Conservation (phyloP, 2,113 vertebrate species). For the Amia ocellicauda region DNA sequence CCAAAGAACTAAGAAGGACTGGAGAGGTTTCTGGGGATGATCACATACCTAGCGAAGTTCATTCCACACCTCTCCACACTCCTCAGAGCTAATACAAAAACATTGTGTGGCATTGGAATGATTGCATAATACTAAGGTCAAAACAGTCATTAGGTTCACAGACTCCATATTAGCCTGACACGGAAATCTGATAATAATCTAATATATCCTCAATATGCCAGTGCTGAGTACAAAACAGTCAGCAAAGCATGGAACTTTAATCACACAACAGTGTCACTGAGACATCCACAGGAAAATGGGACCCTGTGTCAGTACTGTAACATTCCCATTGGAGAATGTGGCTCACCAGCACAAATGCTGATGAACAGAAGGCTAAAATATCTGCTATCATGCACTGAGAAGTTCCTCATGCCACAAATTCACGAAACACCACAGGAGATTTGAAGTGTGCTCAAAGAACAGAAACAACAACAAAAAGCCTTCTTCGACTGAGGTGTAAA, state of each 20-base stretch:
- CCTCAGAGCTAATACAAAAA: not conserved
- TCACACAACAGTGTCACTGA: too few relatives aligned
- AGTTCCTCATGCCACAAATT: not conserved
- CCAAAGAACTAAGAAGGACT: not conserved
- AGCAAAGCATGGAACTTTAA: too few relatives aligned
- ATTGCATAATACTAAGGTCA: too few relatives aligned
- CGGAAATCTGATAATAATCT: too few relatives aligned
- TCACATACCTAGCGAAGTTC: not conserved
- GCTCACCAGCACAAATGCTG: not conserved
- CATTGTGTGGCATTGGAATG: not conserved
- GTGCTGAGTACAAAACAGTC: too few relatives aligned
- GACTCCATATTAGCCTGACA: too few relatives aligned
- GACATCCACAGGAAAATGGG: too few relatives aligned
- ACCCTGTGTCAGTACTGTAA: not conserved
- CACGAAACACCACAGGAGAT: not conserved
- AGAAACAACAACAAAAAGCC: not conserved
- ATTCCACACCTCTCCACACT: not conserved
- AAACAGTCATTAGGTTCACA: too few relatives aligned
- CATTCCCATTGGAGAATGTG: not conserved
- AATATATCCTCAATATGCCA: too few relatives aligned
- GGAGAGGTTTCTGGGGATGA: slow-evolving; percentile 4
- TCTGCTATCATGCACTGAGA: not conserved
- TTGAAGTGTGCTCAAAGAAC: too few relatives aligned
- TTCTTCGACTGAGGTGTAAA: not conserved
- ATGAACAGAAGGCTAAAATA: not conserved